phyloP scores from a whole-genome alignment of 2,888 invertebrate genomes.

The Amiota minor region DNA sequence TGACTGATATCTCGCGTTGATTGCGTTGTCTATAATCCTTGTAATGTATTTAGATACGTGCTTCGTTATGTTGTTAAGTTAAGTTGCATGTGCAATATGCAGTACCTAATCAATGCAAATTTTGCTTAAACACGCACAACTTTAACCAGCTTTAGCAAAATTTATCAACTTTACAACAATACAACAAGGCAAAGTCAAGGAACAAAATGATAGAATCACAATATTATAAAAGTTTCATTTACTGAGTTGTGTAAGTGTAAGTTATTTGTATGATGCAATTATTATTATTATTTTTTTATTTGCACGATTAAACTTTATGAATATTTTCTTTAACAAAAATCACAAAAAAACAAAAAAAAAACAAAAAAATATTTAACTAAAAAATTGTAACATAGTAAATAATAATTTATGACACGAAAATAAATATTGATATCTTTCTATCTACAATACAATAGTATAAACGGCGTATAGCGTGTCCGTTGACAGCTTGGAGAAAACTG shows the following conservation, averaged over 20 bases:
- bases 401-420: neutral
- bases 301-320: constrained; percentile 1
- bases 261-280: neutral
- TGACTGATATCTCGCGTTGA: constrained; percentile 34
- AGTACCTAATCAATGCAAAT: constrained; percentile 16
- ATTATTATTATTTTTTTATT: too few relatives aligned
- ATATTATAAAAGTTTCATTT: neutral
- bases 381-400: neutral
- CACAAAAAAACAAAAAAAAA: constrained; percentile 3
- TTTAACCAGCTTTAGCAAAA: too few relatives aligned
- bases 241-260: neutral
- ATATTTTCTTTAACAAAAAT: neutral
- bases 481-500: too few relatives aligned
- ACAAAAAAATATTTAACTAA: neutral
- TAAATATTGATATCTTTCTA: too few relatives aligned
- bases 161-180: neutral
- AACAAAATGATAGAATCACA: neutral
- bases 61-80: neutral
- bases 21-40: constrained; percentile 26
- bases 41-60: constrained; percentile 5
- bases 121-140: constrained; percentile 25
- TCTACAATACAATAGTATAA: too few relatives aligned
- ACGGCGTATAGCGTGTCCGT: too few relatives aligned
- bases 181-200: neutral
- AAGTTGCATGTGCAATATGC: neutral